Base-by-base conservation (phyloP, 2,113 vertebrate genomes). In the Ibidorhyncha struthersii region DNA sequence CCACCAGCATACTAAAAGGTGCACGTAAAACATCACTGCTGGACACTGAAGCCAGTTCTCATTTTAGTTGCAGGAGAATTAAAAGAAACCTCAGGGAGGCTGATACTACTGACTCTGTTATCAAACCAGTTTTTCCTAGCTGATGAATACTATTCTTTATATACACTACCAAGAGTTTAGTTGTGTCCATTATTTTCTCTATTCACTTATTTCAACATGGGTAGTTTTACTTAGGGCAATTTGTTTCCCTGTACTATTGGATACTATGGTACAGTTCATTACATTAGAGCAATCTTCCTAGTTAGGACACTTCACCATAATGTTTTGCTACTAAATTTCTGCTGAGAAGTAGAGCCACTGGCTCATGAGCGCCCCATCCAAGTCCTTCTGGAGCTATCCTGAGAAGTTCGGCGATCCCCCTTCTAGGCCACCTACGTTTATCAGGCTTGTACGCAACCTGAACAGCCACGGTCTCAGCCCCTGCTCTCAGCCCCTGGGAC, bases 21-120 rank as follows among this genome's bases (percentile, higher is more conserved):
- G 0, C 26, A 9, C 0, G 1, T 63, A 65, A 94, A 90, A 40
- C 9, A 40, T 65, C 38, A 4, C n/a, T 3, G 0, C 15, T 41
- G 41, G 26, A 49, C 1, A 2, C 38, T 45, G 30, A 59, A 62
- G 40, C 56, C 53, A 12, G 11, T 69, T 67, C 32, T 50, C 14
- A 15, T 70, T 65, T 82, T 20, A 69, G 34, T 72, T 87, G 82
- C 14, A 76, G 49, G 4, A 76, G 9, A 86, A 70, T 61, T 61
- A 32, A 55, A 86, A 71, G 40, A 86, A 82, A 82, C 4, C 5
- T 53, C 16, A 49, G 12, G 23, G 45, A 96, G 12, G 47, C 21
- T 72, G 16, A 8, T 56, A 34, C 47, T 67, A 47, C n/a, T 38
- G 47, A 25, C 50, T 65, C 30, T 11, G 29, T 23, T 36, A 63